A percentile compares a stretch with the other conserved stretches of the same genome.
Evolutionary conservation across 2,888 invertebrate genomes (phyloP).

Genomic region (Chydorus sphaericus): DNA sequence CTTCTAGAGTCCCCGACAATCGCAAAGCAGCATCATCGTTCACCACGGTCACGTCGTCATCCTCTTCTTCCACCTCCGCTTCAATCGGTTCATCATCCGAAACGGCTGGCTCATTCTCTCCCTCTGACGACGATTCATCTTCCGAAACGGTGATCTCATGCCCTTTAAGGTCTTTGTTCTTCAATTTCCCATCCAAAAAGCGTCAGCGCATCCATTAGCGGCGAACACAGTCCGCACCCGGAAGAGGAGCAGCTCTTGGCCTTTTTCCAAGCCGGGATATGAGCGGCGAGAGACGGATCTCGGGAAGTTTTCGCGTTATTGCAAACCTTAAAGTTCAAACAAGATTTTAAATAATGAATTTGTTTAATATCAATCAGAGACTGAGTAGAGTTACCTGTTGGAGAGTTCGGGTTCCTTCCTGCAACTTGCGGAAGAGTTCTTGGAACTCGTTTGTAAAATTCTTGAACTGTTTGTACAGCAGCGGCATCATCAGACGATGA

Average conservation of each 20-base stretch:
- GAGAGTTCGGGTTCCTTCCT: conserved; percentile 61
- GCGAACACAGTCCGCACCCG: conserved; percentile 70
- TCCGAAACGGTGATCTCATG: too few relatives aligned
- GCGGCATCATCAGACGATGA: conserved; percentile 40
- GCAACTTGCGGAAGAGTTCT: conserved; percentile 57
- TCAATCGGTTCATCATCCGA: neutral
- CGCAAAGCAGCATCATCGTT: conserved; percentile 7
- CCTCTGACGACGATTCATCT: neutral
- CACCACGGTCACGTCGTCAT: conserved; percentile 9
- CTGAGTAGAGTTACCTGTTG: too few relatives aligned
- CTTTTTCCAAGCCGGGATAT: conserved; percentile 63
- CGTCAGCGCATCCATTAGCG: conserved; percentile 63
- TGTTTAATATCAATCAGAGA: too few relatives aligned
- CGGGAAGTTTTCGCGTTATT: conserved; percentile 36
- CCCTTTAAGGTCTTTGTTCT: conserved; percentile 70
- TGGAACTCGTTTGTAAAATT: conserved; percentile 53
- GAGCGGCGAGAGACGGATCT: conserved; percentile 54
- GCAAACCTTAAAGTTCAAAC: too few relatives aligned
- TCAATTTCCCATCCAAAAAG: conserved; percentile 82
- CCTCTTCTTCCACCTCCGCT: conserved; percentile 3
- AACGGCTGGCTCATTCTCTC: neutral
- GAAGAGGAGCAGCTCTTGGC: conserved; percentile 64
- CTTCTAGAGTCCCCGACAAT: neutral
- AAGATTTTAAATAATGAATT: too few relatives aligned
- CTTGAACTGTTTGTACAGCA: conserved; percentile 56